A percentile compares a stretch with the other conserved stretches of the same genome.
Evolutionary conservation across 2,888 invertebrate species (phyloP).

Genomic region (Anorthoa munda): DNA sequence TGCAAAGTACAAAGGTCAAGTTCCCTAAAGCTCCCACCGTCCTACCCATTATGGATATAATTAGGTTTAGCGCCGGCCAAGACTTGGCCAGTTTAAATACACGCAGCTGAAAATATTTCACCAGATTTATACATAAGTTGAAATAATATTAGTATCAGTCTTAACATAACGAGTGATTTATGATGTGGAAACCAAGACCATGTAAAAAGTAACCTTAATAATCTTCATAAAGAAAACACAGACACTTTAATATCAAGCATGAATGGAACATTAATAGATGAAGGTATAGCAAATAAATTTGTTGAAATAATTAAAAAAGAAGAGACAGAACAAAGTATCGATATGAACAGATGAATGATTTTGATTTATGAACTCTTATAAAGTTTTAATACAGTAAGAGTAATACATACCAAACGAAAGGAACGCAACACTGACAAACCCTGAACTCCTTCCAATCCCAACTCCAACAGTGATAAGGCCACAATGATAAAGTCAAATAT

Average conservation of each 20-base stretch:
- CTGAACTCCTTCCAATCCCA: conserved; percentile 98
- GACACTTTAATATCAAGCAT: conserved; percentile 55
- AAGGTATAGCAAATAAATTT: conserved; percentile 56
- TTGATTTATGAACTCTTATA: conserved; percentile 37
- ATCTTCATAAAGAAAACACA: conserved; percentile 40
- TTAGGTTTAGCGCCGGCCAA: conserved; percentile 98
- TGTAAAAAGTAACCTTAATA: conserved; percentile 39
- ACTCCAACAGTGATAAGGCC: conserved; percentile 97
- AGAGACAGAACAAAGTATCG: conserved; percentile 30
- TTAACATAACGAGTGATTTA: conserved; percentile 55
- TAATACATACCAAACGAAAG: conserved; percentile 97
- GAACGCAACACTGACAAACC: conserved; percentile 99
- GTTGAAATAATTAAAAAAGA: conserved; percentile 36
- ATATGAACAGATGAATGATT: conserved; percentile 45
- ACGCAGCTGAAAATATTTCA: conserved; percentile 94
- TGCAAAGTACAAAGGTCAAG: conserved; percentile 98
- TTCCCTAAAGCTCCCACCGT: conserved; percentile 98
- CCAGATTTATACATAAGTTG: conserved; percentile 80
- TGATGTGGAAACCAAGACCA: conserved; percentile 47
- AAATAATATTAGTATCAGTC: conserved; percentile 58
- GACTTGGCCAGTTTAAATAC: conserved; percentile 99
- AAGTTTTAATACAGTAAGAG: conserved; percentile 41
- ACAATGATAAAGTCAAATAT: conserved; percentile 99
- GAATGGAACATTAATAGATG: conserved; percentile 42
- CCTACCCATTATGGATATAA: conserved; percentile 98